Conservation (phyloP, 2,113 vertebrate species). For the Struthio camelus region DNA sequence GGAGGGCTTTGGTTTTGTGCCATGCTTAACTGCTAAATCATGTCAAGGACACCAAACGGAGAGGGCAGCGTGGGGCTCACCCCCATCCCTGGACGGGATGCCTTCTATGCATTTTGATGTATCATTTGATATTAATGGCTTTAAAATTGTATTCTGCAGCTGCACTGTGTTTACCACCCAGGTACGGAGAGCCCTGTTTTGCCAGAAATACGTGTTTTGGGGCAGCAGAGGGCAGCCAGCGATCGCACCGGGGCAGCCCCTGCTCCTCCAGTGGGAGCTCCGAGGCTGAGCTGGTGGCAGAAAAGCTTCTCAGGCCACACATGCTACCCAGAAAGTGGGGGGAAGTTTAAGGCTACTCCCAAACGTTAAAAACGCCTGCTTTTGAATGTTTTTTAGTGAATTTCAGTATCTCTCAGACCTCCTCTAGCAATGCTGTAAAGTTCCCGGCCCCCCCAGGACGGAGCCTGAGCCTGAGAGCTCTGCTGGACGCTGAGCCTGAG, state of each 20-base stretch:
- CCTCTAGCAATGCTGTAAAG: too few relatives aligned
- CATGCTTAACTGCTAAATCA: neutral
- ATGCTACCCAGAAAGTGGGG: neutral
- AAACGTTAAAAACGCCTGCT: neutral
- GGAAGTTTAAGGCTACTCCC: neutral
- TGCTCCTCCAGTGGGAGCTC: too few relatives aligned
- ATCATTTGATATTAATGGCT: neutral
- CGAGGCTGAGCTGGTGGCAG: too few relatives aligned
- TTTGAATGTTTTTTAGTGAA: neutral
- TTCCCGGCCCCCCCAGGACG: too few relatives aligned
- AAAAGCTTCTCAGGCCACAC: neutral
- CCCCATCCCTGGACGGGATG: neutral
- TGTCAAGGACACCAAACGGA: neutral
- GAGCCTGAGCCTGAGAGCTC: too few relatives aligned
- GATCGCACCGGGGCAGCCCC: neutral
- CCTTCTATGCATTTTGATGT: neutral
- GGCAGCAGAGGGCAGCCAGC: neutral
- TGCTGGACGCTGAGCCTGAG: too few relatives aligned
- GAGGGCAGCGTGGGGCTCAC: rapidly evolving
- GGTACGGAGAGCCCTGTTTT: neutral
- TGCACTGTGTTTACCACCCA: neutral
- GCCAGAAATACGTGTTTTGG: neutral
- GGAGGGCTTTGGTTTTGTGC: too few relatives aligned
- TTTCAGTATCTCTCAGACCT: too few relatives aligned
- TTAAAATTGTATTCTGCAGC: neutral